Conservation (phyloP, 2,888 invertebrate species). For the Agrotis segetum region DNA sequence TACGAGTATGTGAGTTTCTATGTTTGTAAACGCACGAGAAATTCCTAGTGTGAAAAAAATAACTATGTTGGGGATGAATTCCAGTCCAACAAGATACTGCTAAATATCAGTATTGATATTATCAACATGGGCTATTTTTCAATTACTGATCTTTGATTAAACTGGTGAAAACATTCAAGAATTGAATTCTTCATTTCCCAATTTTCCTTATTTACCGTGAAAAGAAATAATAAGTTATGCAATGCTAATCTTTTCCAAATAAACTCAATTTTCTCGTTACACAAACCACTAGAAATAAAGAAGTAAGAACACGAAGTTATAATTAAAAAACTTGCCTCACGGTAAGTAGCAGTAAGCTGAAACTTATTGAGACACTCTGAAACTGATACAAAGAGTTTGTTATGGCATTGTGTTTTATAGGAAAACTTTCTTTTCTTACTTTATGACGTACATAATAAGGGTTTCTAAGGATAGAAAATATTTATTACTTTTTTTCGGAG, state of each 20-base stretch:
- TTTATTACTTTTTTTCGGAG: slow-evolving; percentile 18
- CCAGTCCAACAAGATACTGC: too few species aligned
- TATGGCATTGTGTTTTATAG: slow-evolving; percentile 38
- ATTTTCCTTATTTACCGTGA: too few species aligned
- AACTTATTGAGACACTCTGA: slow-evolving; percentile 58
- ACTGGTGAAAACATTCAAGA: too few species aligned
- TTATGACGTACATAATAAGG: slow-evolving; percentile 22
- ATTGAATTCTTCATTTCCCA: too few species aligned
- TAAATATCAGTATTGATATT: too few species aligned
- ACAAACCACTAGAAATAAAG: slow-evolving; percentile 27
- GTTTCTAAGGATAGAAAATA: slow-evolving; percentile 9
- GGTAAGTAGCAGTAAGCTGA: slow-evolving; percentile 63
- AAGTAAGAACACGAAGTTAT: slow-evolving; percentile 53
- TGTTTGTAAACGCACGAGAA: too few species aligned
- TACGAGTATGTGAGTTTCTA: too few species aligned
- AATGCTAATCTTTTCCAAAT: not conserved
- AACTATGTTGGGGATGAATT: too few species aligned
- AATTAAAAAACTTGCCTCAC: slow-evolving; percentile 69
- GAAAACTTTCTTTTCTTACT: slow-evolving; percentile 48
- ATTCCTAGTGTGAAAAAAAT: too few species aligned
- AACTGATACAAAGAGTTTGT: slow-evolving; percentile 37
- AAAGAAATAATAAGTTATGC: too few species aligned
- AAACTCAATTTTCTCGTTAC: not conserved
- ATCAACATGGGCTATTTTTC: too few species aligned
- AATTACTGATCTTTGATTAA: too few species aligned